Evolutionary conservation across 2,888 invertebrate species (phyloP).

Genomic region (Octonoba sinensis): DNA sequence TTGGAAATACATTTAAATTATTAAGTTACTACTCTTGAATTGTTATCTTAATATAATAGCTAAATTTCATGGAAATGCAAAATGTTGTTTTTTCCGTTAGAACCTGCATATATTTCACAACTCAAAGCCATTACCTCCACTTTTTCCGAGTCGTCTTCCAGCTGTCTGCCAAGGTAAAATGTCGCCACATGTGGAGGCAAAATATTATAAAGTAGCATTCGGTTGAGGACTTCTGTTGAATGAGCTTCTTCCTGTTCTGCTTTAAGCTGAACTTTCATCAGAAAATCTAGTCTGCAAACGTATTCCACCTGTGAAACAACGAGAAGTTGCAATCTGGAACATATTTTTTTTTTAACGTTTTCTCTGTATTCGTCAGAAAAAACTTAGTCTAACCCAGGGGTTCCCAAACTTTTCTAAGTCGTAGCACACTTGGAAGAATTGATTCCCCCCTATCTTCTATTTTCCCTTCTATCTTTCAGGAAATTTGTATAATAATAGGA

Average conservation of each 20-base stretch:
- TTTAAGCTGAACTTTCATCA: conserved; percentile 82
- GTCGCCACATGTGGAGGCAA: conserved; percentile 88
- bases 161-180: conserved; percentile 70
- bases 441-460: neutral
- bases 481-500: no score
- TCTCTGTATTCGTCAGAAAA: neutral
- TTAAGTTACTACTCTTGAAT: no score
- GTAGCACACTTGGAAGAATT: neutral
- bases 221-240: conserved; percentile 87
- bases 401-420: no score
- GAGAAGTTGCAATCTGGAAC: neutral
- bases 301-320: conserved; percentile 78
- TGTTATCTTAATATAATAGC: no score
- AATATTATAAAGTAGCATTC: conserved; percentile 89
- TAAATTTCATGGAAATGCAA: no score
- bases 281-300: conserved; percentile 87
- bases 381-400: neutral
- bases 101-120: no score
- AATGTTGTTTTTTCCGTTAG: no score
- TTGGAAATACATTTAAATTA: no score
- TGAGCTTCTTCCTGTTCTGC: conserved; percentile 88
- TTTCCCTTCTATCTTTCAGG: neutral
- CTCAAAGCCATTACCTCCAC: conserved; percentile 12
- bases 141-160: conserved; percentile 10
- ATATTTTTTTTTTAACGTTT: no score